phyloP scores from a whole-genome alignment of 1,140 invertebrate species.

The Zaprionus vittiger region DNA sequence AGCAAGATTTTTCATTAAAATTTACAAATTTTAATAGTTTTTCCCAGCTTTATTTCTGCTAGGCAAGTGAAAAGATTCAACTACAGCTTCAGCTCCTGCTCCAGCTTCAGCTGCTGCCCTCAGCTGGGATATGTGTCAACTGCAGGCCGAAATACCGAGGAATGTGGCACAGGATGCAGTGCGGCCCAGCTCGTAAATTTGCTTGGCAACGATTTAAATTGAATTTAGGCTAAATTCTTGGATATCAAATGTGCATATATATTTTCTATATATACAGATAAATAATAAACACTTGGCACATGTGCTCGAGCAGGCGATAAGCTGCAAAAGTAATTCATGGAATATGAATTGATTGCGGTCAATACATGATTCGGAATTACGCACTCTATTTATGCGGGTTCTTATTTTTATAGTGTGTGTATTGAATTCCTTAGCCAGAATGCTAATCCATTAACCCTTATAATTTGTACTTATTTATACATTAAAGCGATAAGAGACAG shows the following conservation, averaged over 20 bases:
- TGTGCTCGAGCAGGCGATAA: constrained; percentile 3
- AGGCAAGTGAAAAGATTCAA: constrained; percentile 36
- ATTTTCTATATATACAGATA: background rate
- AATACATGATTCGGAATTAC: background rate
- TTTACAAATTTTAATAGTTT: constrained; percentile 68
- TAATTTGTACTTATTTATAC: background rate
- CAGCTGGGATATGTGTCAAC: constrained; percentile 49
- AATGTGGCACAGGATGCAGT: constrained; percentile 36
- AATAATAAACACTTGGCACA: background rate
- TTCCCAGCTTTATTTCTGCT: constrained; percentile 26
- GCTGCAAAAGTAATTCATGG: constrained; percentile 23
- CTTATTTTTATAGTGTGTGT: constrained; percentile 8
- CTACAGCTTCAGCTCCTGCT: constrained; percentile 33
- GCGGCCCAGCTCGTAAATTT: constrained; percentile 24
- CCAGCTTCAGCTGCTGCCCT: too few relatives aligned
- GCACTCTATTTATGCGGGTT: constrained; percentile 26
- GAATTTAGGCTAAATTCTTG: constrained; percentile 4
- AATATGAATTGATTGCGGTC: constrained; percentile 21
- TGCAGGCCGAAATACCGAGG: constrained; percentile 18
- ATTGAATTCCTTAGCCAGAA: background rate
- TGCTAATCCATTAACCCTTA: constrained; percentile 6
- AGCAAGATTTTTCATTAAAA: constrained; percentile 79
- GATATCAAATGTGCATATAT: background rate
- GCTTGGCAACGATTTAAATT: constrained; percentile 14
- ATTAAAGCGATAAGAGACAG: background rate